Evolutionary conservation across 2,797 vertebrate genomes (phyloP), one percentile per base, ranked within the genome.

Genomic region (Zenarchopterus dispar): DNA sequence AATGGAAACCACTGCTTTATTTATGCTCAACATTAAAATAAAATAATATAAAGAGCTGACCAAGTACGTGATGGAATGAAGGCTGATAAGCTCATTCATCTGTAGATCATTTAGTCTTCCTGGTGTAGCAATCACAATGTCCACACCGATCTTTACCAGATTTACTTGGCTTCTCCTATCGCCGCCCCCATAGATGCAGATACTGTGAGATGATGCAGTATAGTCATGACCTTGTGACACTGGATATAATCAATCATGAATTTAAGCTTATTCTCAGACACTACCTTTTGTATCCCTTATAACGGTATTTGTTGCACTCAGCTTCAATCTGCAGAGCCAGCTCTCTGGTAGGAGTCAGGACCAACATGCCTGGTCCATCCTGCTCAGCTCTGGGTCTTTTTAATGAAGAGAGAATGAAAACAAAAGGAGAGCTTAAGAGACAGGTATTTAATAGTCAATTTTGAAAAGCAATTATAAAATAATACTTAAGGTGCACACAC

Each of bases 51-150:
- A 61, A 57, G 8, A n/a, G 72, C 88, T 90, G 89, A 96, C 98
- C 96, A 99, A 84, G 78, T 99, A 99, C 0, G 97, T 98, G 77
- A 98, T 81, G 53, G 95, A 96, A 80, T 60, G 91, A 54, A 99
- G 90, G 74, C 91, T 95, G 88, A 99, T 92, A 72, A 96, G 92
- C 49, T 95, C 92, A 73, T 98, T 97, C 97, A 99, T 99, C 61
- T 99, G 97, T 9, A 99, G 94, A 76, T 99, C 97, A 52, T 98
- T 93, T 42, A 99, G 76, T 66, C 98, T 93, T 55, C 97, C 97
- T 1, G 97, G 98, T 52, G 98, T 99, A 47, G 98, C 97, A 62
- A 99, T 99, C 67, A 99, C 93, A n/a, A 99, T 95, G 81, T 99
- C 98, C 80, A 97, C 95, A 5, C 97, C 97, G 46, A 87, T 74